phyloP scores from a whole-genome alignment of 2,888 invertebrate genomes.

The Oxytorus armatus region DNA sequence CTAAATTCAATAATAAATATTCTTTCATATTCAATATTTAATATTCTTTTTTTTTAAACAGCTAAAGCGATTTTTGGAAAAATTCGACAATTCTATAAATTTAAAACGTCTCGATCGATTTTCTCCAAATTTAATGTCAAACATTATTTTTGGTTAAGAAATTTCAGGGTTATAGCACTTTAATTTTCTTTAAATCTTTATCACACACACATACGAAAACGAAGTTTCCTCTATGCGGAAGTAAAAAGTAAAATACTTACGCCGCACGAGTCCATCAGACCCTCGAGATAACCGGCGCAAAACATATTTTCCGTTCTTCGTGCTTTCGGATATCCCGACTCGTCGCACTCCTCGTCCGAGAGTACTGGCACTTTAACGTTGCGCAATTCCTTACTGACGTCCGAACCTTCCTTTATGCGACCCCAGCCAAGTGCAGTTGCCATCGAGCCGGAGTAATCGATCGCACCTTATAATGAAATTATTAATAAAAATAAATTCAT shows the following conservation, averaged over 20 bases:
- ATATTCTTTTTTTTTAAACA: not conserved
- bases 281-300: constrained; percentile 91
- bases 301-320: constrained; percentile 92
- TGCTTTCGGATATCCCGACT: constrained; percentile 89
- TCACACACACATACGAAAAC: no score
- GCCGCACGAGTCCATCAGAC: constrained; percentile 89
- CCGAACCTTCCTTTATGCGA: constrained; percentile 88
- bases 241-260: constrained; percentile 79
- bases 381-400: constrained; percentile 88
- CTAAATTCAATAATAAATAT: no score
- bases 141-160: no score
- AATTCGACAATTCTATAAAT: no score
- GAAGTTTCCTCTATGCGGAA: no score
- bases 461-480: constrained; percentile 76
- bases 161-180: not conserved
- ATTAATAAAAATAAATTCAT: not conserved
- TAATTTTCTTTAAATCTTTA: no score
- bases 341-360: constrained; percentile 89
- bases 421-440: constrained; percentile 92
- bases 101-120: not conserved
- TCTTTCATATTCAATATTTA: no score
- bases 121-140: not conserved
- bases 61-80: no score
- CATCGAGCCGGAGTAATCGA: constrained; percentile 86
- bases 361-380: constrained; percentile 91